Conservation (phyloP, 2,888 invertebrate genomes). For the Sphaerophoria rueppellii region DNA sequence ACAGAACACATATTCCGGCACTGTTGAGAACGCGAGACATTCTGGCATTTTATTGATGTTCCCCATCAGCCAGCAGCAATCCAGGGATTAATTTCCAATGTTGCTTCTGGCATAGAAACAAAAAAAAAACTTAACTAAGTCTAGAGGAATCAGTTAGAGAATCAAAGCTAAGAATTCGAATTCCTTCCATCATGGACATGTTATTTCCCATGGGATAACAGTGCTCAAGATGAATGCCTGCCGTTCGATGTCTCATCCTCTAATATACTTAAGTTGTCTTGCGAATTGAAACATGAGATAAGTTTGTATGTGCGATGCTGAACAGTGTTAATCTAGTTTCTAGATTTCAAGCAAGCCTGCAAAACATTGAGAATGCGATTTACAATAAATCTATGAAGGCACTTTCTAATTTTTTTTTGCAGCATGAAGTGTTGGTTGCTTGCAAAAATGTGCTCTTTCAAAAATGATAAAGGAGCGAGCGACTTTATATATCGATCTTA, state of each 20-base stretch:
- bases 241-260: slow-evolving; percentile 14
- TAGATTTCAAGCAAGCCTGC: slow-evolving; percentile 41
- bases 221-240: slow-evolving; percentile 22
- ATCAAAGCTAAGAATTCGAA: slow-evolving; percentile 25
- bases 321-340: slow-evolving; percentile 58
- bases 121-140: slow-evolving; percentile 34
- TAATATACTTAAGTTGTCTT: slow-evolving; percentile 5
- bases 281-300: slow-evolving; percentile 20
- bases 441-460: slow-evolving; percentile 52
- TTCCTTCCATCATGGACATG: slow-evolving; percentile 23
- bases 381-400: slow-evolving; percentile 49
- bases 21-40: slow-evolving; percentile 58
- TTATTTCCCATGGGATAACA: slow-evolving; percentile 58
- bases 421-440: not conserved
- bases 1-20: slow-evolving; percentile 26
- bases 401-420: slow-evolving; percentile 35
- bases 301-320: not conserved
- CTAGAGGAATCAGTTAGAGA: slow-evolving; percentile 24
- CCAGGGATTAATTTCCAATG: slow-evolving; percentile 41
- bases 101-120: not conserved
- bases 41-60: slow-evolving; percentile 59
- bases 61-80: slow-evolving; percentile 30
- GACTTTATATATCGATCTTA: too few species aligned
- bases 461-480: too few species aligned
- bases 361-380: slow-evolving; percentile 42